Evolutionary conservation across 1,140 invertebrate genomes (phyloP).

Genomic region (Drosophila punjabiensis): DNA sequence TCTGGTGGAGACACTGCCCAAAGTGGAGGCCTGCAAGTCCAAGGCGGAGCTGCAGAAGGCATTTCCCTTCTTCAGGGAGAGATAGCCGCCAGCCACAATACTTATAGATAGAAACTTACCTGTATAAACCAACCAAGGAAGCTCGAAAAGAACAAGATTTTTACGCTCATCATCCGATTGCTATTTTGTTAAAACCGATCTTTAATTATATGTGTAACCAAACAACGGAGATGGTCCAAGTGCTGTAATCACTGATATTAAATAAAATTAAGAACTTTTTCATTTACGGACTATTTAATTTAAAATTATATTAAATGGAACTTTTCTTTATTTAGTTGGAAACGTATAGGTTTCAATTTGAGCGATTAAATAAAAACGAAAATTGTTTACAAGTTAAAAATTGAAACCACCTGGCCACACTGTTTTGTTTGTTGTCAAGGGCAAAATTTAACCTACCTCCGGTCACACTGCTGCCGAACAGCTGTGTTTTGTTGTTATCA

Average conservation of each 20-base stretch:
- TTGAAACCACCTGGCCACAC: neutral
- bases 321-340: neutral
- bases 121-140: constrained; percentile 21
- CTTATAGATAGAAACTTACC: neutral
- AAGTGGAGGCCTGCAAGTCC: constrained; percentile 87
- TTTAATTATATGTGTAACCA: constrained; percentile 59
- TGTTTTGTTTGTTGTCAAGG: neutral
- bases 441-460: too few species aligned
- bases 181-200: constrained; percentile 35
- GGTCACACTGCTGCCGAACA: constrained; percentile 34
- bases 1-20: constrained; percentile 89
- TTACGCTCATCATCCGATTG: constrained; percentile 5
- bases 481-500: constrained; percentile 76
- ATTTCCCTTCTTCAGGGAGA: constrained; percentile 80
- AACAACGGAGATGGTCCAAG: constrained; percentile 27
- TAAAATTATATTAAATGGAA: neutral
- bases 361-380: too few species aligned
- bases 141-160: constrained; percentile 62
- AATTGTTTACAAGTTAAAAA: neutral
- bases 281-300: neutral
- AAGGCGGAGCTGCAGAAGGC: constrained; percentile 76
- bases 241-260: constrained; percentile 61
- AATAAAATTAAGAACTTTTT: constrained; percentile 43
- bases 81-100: constrained; percentile 34
- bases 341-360: neutral